These are phyloP conservation scores for Cirrhinus molitorella DNA, from an alignment of 2,797 vertebrate genomes.

Conservation along the genomic window DNA sequence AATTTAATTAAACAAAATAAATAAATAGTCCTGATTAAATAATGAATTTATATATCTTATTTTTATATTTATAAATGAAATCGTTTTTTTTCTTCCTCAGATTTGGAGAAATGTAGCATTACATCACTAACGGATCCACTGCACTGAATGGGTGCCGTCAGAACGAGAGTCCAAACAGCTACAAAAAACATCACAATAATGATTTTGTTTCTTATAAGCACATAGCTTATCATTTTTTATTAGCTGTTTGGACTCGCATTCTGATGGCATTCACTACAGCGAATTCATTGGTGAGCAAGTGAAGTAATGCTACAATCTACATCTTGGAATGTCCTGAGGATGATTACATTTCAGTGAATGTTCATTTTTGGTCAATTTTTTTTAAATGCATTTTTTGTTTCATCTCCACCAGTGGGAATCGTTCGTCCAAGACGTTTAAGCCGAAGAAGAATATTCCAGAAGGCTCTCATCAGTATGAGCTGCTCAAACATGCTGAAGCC, in stretches of 20 bases:
- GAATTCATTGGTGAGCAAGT: background rate
- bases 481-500: conserved; percentile 96
- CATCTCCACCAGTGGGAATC: conserved; percentile 83
- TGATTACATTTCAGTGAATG: background rate
- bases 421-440: conserved; percentile 97
- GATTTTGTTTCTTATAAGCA: background rate
- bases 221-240: background rate
- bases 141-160: background rate
- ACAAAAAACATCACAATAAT: background rate
- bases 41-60: too few relatives aligned
- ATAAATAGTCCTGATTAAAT: too few relatives aligned
- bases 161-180: background rate
- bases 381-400: conserved; percentile 36
- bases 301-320: background rate
- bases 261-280: background rate
- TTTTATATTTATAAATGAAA: too few relatives aligned
- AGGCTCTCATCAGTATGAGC: conserved; percentile 96
- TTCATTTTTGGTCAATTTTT: background rate
- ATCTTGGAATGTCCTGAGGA: background rate
- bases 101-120: background rate
- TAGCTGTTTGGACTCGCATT: background rate
- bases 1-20: too few relatives aligned
- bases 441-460: conserved; percentile 99
- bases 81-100: background rate
- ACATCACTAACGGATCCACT: background rate